A percentile compares a stretch with the other conserved stretches of the same genome.
phyloP scores from a whole-genome alignment of 2,797 vertebrate genomes.

The Falco biarmicus region DNA sequence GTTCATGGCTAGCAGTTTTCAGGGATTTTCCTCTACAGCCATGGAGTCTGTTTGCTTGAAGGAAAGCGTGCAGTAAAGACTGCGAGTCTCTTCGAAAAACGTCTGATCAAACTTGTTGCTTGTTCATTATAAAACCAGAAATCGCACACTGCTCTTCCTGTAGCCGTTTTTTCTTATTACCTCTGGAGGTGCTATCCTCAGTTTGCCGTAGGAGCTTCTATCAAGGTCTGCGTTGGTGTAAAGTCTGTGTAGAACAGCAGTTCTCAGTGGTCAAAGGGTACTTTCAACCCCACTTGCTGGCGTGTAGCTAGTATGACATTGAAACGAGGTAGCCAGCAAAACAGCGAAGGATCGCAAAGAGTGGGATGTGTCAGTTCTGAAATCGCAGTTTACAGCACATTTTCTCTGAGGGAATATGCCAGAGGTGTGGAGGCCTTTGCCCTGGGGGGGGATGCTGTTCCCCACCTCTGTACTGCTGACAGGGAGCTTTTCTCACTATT shows the following conservation, averaged over 20 bases:
- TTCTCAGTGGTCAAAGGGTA: not conserved
- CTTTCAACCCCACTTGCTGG: not conserved
- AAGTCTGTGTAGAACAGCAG: not conserved
- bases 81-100: not conserved
- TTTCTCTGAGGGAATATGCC: not conserved
- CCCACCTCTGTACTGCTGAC: not conserved
- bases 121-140: not conserved
- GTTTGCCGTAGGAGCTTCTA: not conserved
- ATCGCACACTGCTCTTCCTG: not conserved
- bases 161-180: not conserved
- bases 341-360: not conserved
- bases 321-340: not conserved
- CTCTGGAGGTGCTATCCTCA: not conserved
- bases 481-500: not conserved
- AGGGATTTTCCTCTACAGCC: not conserved
- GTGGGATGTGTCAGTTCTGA: not conserved
- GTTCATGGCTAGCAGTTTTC: not conserved
- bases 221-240: not conserved
- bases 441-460: not conserved
- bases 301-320: not conserved
- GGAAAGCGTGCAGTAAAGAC: not conserved
- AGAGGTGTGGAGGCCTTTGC: not conserved
- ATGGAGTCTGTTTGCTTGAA: not conserved
- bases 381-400: not conserved
- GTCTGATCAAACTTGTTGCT: not conserved